Base-by-base conservation (phyloP, 1,140 invertebrate species). In the Magallana angulata region DNA sequence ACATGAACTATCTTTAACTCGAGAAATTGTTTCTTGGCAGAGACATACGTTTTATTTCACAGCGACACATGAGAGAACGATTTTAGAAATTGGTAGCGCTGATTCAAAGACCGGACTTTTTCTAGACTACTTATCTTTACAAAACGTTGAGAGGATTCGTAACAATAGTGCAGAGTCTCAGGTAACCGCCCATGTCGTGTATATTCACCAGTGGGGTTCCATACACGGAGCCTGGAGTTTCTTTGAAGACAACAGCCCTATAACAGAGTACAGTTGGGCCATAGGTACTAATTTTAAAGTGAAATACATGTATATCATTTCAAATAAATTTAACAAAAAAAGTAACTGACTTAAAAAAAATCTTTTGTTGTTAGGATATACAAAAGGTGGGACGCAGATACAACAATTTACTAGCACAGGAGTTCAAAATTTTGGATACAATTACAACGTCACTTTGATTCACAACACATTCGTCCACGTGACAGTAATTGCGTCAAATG, bases 211-310 rank as follows among this genome's bases (percentile, higher is more conserved):
- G 57, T 91, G 91, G 91, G 87, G 88, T 24, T 91, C 91, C 60
- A 82, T 92, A 24, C 90, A 91, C 84, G 85, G 88, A n/a, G 71
- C 88, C 2, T 92, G 90, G 91, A 87, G 84, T 60, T 92, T 91
- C 84, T 14, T 59, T 1, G 91, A 92, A 68, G 62, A 84, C 16
- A 85, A 89, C 16, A 88, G 88, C 83, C 88, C 88, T 5, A 91
- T 92, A 36, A 86, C 82, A 12, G 89, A 91, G 18, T 91, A 91
- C 64, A 68, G 58, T 11, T 92, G 91, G 91, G 92, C 92, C n/a
- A 87, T 92, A 84, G 92, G 92, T 92, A 87, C 7, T 14, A 82
- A 57, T 14, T 18, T 57, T 57, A 14, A 57, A 57, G 3, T 24
- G 14, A 11, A 68, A 85, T 76, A 24, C 16, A 7, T 30, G 11